Conservation (phyloP, 2,888 invertebrate species). For the Andrena camellia region DNA sequence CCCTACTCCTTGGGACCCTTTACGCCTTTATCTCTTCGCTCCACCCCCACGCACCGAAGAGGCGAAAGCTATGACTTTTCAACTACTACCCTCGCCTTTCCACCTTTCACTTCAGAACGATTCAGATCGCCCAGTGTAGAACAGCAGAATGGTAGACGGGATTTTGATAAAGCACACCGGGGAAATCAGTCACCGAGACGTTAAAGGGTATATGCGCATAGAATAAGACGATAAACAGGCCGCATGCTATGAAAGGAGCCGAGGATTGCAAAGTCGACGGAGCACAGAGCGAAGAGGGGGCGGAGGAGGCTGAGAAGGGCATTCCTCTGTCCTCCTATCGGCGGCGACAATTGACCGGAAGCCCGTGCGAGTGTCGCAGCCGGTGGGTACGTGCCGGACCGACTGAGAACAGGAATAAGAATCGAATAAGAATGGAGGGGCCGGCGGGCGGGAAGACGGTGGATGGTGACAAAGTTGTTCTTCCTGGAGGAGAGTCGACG, state of each 20-base stretch:
- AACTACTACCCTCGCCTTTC: no score
- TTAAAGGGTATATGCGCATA: no score
- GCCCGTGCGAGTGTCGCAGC: not conserved
- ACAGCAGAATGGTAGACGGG: no score
- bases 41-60: no score
- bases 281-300: not conserved
- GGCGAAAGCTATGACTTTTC: no score
- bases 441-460: not conserved
- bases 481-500: not conserved
- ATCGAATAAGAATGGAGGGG: not conserved
- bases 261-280: not conserved
- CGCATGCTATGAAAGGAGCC: not conserved
- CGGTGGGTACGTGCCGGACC: not conserved
- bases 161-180: no score
- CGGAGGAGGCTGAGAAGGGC: not conserved
- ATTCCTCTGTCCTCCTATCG: not conserved
- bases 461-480: constrained; percentile 10
- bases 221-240: no score
- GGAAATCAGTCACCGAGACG: no score
- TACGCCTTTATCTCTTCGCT: no score
- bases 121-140: no score
- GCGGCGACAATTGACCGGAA: not conserved
- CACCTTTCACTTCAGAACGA: no score
- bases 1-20: no score
- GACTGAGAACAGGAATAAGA: constrained; percentile 11